phyloP scores from a whole-genome alignment of 23 tunicate species.

The Styela plicata region DNA sequence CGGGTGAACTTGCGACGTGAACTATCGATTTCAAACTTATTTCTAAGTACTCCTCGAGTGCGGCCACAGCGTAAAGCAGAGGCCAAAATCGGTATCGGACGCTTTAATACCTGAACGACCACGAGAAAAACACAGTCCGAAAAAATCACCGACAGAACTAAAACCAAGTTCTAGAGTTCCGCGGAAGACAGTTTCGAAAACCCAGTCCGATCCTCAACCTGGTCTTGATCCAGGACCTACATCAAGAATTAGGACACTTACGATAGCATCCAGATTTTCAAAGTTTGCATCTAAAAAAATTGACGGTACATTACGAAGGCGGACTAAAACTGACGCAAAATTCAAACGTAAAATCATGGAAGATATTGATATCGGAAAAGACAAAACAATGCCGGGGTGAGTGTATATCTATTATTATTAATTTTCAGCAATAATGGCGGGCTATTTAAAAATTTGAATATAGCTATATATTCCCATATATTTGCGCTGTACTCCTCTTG shows the following conservation, averaged over 20 bases:
- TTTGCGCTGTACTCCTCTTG: no score
- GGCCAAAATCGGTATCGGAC: conserved; percentile 25
- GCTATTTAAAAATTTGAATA: no score
- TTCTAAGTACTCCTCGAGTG: not conserved
- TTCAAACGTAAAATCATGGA: conserved; percentile 1
- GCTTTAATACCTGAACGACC: not conserved
- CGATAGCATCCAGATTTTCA: conserved; percentile 4
- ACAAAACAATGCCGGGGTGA: conserved; percentile 19
- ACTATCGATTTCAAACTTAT: not conserved
- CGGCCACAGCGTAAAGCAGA: not conserved
- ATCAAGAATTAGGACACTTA: not conserved
- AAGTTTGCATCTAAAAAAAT: conserved; percentile 17
- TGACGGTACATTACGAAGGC: conserved; percentile 27
- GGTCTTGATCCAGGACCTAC: not conserved
- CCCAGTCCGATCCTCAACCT: not conserved
- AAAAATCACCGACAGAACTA: conserved; percentile 19
- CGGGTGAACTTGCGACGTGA: not conserved
- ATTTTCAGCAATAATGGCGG: no score
- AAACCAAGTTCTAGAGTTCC: conserved; percentile 18
- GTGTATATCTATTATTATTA: no score
- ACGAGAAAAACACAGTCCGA: not conserved
- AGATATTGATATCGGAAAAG: conserved; percentile 12
- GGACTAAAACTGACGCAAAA: conserved; percentile 19
- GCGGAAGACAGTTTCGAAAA: not conserved
- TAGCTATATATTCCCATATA: no score